Conservation (phyloP, 1,140 invertebrate genomes). For the Saccostrea cuccullata region DNA sequence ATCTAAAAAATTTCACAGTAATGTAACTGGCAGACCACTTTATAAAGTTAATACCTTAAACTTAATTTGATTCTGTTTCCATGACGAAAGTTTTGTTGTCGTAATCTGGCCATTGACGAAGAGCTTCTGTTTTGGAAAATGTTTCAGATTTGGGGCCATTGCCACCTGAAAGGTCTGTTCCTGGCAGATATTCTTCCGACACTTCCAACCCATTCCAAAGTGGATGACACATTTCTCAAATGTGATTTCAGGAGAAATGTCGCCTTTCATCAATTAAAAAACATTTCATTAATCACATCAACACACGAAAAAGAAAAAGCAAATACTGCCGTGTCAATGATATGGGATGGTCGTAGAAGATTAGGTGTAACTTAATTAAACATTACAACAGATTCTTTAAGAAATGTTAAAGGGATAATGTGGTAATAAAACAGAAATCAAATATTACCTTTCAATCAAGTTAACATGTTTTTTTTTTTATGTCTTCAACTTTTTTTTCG, state of each 20-base stretch:
- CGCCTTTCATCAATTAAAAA: slow-evolving; percentile 18
- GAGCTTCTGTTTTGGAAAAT: slow-evolving; percentile 5
- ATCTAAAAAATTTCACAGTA: too few relatives aligned
- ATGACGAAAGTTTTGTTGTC: background rate
- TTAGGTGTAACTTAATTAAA: slow-evolving; percentile 5
- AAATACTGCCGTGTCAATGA: slow-evolving; percentile 17
- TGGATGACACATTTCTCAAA: slow-evolving; percentile 15
- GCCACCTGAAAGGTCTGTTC: slow-evolving; percentile 24
- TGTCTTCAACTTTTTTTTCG: background rate
- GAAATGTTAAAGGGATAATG: background rate
- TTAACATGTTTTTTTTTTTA: background rate
- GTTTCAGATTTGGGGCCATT: slow-evolving; percentile 1
- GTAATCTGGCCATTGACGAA: slow-evolving; percentile 1
- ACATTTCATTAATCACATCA: background rate
- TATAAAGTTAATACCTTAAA: background rate
- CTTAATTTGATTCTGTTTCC: background rate
- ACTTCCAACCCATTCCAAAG: slow-evolving; percentile 26
- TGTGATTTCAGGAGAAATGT: slow-evolving; percentile 6
- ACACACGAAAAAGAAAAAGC: slow-evolving; percentile 9
- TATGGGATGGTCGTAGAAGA: background rate
- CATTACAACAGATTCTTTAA: slow-evolving; percentile 16
- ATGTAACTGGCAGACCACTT: background rate
- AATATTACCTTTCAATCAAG: slow-evolving; percentile 12
- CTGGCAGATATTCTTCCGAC: background rate
- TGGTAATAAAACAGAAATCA: slow-evolving; percentile 9